A percentile compares a stretch with the other conserved stretches of the same genome.
phyloP scores from a whole-genome alignment of 1,140 invertebrate genomes.

The Bombus ignitus region DNA sequence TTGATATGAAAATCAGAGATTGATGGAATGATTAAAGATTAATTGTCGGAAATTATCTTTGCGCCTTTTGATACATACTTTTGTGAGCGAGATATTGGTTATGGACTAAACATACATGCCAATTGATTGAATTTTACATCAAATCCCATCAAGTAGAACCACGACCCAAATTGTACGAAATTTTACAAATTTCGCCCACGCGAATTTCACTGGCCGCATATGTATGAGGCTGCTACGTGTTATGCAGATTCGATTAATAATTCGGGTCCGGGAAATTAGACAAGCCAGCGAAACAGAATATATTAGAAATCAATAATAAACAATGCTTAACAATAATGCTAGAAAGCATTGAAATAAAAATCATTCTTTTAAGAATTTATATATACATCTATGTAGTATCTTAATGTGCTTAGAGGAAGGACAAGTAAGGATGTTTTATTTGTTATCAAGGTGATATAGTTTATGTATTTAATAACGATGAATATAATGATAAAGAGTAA shows the following conservation, averaged over 20 bases:
- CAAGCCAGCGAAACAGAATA: neutral
- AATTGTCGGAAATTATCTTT: neutral
- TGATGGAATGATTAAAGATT: neutral
- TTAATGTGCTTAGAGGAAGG: too few relatives aligned
- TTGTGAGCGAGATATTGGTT: neutral
- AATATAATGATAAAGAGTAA: too few relatives aligned
- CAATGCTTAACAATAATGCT: neutral
- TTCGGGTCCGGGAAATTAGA: neutral
- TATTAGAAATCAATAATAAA: neutral
- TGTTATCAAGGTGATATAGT: too few relatives aligned
- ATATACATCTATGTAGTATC: too few relatives aligned
- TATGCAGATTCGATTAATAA: slow-evolving; percentile 21
- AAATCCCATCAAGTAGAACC: neutral
- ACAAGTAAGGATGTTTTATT: too few relatives aligned
- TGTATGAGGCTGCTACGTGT: too few relatives aligned
- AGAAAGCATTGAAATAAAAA: neutral
- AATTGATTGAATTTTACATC: neutral
- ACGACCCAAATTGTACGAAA: neutral
- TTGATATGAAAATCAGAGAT: neutral
- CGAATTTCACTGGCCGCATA: too few relatives aligned
- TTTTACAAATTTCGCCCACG: neutral
- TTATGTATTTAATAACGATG: too few relatives aligned
- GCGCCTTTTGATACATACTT: neutral
- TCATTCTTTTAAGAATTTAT: neutral
- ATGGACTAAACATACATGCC: too few relatives aligned